These are phyloP conservation scores for Hirtodrosophila histrioides DNA, from an alignment of 2,888 invertebrate species.

Conservation along the genomic window DNA sequence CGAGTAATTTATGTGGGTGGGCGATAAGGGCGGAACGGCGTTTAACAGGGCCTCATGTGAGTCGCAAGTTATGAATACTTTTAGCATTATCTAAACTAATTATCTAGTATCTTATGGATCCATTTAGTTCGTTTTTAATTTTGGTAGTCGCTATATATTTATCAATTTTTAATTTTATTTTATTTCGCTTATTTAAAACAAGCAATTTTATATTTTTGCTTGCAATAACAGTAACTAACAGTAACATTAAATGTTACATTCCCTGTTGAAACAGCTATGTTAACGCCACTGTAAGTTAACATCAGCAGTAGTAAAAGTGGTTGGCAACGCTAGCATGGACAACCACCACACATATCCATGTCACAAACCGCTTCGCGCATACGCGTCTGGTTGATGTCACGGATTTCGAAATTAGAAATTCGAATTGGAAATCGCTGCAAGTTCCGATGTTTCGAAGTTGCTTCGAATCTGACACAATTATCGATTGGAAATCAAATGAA, in stretches of 20 bases:
- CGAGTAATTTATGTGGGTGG: constrained; percentile 28
- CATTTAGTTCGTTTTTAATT: not conserved
- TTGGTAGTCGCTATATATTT: not conserved
- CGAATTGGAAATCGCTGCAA: too few species aligned
- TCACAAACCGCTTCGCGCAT: not conserved
- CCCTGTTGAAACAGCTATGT: too few species aligned
- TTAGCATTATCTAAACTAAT: not conserved
- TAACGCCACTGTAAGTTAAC: not conserved
- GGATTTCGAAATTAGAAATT: not conserved
- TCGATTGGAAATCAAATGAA: too few species aligned
- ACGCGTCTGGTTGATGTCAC: not conserved
- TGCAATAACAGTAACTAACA: too few species aligned
- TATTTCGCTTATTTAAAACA: not conserved
- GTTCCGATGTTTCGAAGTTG: too few species aligned
- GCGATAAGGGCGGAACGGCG: constrained; percentile 2
- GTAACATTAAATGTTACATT: too few species aligned
- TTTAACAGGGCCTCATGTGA: not conserved
- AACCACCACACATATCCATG: too few species aligned
- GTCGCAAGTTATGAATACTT: not conserved
- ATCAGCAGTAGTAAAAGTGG: not conserved
- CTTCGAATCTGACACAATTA: too few species aligned
- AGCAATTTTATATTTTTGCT: too few species aligned
- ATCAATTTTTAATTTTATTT: not conserved
- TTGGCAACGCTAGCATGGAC: constrained; percentile 34
- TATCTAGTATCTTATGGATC: not conserved